Conservation (phyloP, 1,140 invertebrate species). For the Micrasema longulum region DNA sequence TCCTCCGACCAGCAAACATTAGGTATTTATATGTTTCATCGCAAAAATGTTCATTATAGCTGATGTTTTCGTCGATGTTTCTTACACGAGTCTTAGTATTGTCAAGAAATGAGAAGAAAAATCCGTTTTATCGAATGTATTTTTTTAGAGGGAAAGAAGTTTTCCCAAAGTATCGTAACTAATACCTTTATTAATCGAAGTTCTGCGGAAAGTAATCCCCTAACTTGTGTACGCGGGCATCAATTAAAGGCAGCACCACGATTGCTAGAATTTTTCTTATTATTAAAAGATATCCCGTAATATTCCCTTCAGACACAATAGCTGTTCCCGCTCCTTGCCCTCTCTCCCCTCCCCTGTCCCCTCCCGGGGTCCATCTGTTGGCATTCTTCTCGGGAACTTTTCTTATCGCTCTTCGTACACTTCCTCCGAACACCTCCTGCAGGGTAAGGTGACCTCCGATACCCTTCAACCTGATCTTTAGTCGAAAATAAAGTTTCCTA, state of each 20-base stretch:
- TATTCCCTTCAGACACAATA: slow-evolving; percentile 23
- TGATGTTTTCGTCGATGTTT: too few relatives aligned
- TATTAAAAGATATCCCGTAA: slow-evolving; percentile 21
- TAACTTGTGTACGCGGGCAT: slow-evolving; percentile 22
- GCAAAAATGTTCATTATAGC: too few relatives aligned
- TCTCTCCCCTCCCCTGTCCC: not conserved
- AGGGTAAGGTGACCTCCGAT: not conserved
- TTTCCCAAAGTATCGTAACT: slow-evolving; percentile 30
- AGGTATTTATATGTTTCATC: too few relatives aligned
- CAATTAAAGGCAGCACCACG: slow-evolving; percentile 25
- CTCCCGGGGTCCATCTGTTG: not conserved
- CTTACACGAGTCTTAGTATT: too few relatives aligned
- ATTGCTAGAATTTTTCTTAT: slow-evolving; percentile 24
- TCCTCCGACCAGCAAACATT: too few relatives aligned
- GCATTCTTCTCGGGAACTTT: slow-evolving; percentile 29
- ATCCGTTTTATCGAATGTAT: too few relatives aligned
- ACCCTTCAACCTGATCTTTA: not conserved
- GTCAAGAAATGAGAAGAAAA: too few relatives aligned
- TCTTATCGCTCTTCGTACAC: slow-evolving; percentile 23
- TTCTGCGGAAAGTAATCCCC: slow-evolving; percentile 26
- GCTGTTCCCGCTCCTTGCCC: not conserved
- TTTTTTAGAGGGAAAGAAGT: slow-evolving; percentile 3
- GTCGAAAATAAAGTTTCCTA: not conserved
- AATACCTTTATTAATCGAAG: slow-evolving; percentile 27
- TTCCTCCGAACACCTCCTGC: slow-evolving; percentile 8